Evolutionary conservation across 2,888 invertebrate species (phyloP).

Genomic region (Mythimna ferrago): DNA sequence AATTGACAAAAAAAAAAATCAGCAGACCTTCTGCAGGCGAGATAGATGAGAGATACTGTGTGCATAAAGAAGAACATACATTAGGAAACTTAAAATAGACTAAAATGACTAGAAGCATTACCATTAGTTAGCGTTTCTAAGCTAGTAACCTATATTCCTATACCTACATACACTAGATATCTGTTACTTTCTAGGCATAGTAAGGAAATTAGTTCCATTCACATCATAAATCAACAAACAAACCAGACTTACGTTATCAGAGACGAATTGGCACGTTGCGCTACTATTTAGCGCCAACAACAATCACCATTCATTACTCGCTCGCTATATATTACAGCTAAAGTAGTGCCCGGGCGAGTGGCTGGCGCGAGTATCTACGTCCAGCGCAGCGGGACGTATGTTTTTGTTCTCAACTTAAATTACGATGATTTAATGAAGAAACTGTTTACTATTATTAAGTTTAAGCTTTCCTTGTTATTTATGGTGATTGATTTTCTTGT

Average conservation of each 20-base stretch:
- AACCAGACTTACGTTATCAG: conserved; percentile 45
- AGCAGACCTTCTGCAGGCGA: too few relatives aligned
- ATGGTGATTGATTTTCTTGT: conserved; percentile 3
- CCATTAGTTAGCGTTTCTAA: too few relatives aligned
- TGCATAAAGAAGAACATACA: too few relatives aligned
- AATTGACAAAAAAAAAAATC: too few relatives aligned
- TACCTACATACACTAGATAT: neutral
- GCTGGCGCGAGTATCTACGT: conserved; percentile 55
- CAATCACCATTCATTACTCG: conserved; percentile 60
- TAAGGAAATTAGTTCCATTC: conserved; percentile 18
- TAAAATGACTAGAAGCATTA: too few relatives aligned
- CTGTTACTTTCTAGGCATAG: neutral
- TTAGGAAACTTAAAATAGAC: too few relatives aligned
- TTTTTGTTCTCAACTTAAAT: conserved; percentile 35
- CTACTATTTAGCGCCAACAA: conserved; percentile 59
- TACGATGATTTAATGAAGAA: conserved; percentile 27
- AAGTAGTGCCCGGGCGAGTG: conserved; percentile 52
- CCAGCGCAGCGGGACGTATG: conserved; percentile 40
- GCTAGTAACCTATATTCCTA: neutral
- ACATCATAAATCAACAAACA: conserved; percentile 41
- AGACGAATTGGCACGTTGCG: conserved; percentile 59
- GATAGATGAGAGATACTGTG: too few relatives aligned
- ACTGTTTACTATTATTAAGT: conserved; percentile 42
- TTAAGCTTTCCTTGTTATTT: conserved; percentile 13
- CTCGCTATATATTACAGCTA: conserved; percentile 54